A percentile compares a stretch with the other conserved stretches of the same genome.
phyloP scores from a whole-genome alignment of 2,113 vertebrate species.

The Cephalopterus ornatus region DNA sequence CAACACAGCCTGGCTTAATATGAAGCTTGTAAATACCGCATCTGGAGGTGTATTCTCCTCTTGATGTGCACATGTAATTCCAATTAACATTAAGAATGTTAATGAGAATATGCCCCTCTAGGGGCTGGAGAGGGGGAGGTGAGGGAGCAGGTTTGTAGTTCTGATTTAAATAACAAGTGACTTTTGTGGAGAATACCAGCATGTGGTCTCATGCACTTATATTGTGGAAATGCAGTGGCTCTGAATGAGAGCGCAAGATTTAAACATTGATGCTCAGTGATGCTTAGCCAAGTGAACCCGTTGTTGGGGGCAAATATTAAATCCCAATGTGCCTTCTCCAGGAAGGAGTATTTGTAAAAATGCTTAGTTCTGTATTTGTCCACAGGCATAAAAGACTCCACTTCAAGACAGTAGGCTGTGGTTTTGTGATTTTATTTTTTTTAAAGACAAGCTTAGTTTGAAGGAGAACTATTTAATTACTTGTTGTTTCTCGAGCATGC shows the following conservation, averaged over 20 bases:
- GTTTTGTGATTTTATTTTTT: not conserved
- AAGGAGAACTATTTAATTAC: slow-evolving; percentile 30
- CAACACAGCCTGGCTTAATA: slow-evolving; percentile 48
- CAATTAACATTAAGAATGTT: slow-evolving; percentile 72
- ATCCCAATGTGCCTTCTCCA: not conserved
- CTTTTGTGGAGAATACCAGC: slow-evolving; percentile 65
- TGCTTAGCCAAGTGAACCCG: slow-evolving; percentile 55
- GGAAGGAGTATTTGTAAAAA: slow-evolving; percentile 24
- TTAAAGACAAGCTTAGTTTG: not conserved
- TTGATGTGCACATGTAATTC: slow-evolving; percentile 73
- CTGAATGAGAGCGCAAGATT: slow-evolving; percentile 40
- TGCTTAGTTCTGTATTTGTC: slow-evolving; percentile 18
- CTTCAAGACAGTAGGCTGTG: not conserved
- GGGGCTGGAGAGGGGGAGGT: slow-evolving; percentile 33
- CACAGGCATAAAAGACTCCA: not conserved
- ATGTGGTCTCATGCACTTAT: slow-evolving; percentile 53
- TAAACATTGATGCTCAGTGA: slow-evolving; percentile 61
- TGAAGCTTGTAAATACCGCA: slow-evolving; percentile 69
- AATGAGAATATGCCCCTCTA: slow-evolving; percentile 68
- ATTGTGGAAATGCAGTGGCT: slow-evolving; percentile 59
- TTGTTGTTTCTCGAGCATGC: slow-evolving; percentile 20
- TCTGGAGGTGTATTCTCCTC: slow-evolving; percentile 71
- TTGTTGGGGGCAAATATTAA: slow-evolving; percentile 60
- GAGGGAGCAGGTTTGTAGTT: slow-evolving; percentile 64
- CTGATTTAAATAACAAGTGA: slow-evolving; percentile 75